Percentiles rank a stretch among this genome's conserved stretches.
phyloP scores from a whole-genome alignment of 2,888 invertebrate species.

The Tipula lateralis region DNA sequence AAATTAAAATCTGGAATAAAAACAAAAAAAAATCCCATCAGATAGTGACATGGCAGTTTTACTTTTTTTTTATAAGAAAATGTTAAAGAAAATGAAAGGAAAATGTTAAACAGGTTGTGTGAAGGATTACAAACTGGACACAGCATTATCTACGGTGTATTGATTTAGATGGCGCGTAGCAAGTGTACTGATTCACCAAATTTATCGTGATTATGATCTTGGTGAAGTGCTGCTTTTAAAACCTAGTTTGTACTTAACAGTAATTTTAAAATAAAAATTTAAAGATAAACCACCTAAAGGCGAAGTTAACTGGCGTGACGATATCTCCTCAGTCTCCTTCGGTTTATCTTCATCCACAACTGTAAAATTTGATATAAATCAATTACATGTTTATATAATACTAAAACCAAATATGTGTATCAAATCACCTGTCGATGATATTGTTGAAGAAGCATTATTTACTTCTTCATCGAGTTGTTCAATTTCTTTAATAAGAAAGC shows the following conservation, averaged over 20 bases:
- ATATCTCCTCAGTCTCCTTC: not conserved
- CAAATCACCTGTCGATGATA: not conserved
- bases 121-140: not conserved
- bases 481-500: not conserved
- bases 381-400: not conserved
- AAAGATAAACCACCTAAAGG: not conserved
- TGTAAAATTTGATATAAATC: not conserved
- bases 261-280: not conserved
- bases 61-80: not conserved
- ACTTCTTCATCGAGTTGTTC: too few relatives aligned
- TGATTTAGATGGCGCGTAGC: not conserved
- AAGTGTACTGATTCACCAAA: not conserved
- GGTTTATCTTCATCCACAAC: not conserved
- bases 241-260: not conserved
- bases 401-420: not conserved
- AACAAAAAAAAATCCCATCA: slow-evolving; percentile 25
- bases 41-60: not conserved
- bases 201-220: not conserved
- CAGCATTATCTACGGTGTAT: not conserved
- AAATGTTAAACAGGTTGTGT: not conserved
- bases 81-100: not conserved
- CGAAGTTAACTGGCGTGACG: not conserved
- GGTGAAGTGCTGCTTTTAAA: not conserved
- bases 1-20: slow-evolving; percentile 39
- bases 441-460: not conserved